These are phyloP conservation scores for Plebejus argus DNA, from an alignment of 2,888 invertebrate species.

Conservation along the genomic window DNA sequence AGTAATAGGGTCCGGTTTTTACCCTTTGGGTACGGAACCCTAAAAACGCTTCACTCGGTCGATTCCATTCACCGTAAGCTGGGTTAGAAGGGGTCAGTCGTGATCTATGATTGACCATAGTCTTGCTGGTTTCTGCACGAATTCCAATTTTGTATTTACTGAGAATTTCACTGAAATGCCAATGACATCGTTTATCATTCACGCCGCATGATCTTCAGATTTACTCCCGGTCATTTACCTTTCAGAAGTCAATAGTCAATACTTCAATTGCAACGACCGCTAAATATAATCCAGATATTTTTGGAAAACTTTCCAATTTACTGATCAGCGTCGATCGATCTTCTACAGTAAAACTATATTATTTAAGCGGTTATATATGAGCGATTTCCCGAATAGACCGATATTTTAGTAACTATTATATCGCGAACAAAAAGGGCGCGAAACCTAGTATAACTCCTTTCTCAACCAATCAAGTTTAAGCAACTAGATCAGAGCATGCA, in stretches of 20 bases:
- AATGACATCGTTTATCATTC: slow-evolving; percentile 56
- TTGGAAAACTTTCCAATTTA: background rate
- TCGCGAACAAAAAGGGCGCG: background rate
- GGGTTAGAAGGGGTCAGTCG: slow-evolving; percentile 46
- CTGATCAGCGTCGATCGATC: too few relatives aligned
- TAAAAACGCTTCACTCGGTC: background rate
- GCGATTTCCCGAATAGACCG: background rate
- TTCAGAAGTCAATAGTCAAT: slow-evolving; percentile 47
- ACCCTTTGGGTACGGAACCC: too few relatives aligned
- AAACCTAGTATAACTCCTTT: background rate
- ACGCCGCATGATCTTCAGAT: slow-evolving; percentile 59
- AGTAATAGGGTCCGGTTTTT: too few relatives aligned
- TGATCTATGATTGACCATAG: slow-evolving; percentile 61
- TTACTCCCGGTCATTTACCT: slow-evolving; percentile 62
- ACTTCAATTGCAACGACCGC: slow-evolving; percentile 28
- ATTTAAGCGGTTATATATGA: too few relatives aligned
- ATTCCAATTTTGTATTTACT: slow-evolving; percentile 50
- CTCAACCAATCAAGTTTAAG: slow-evolving; percentile 46
- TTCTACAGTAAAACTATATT: too few relatives aligned
- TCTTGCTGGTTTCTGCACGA: slow-evolving; percentile 54
- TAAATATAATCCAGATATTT: background rate
- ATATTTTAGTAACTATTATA: background rate
- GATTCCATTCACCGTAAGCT: slow-evolving; percentile 27
- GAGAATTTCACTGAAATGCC: slow-evolving; percentile 51
- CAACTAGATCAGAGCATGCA: slow-evolving; percentile 56